Evolutionary conservation across 2,888 invertebrate species (phyloP), one percentile per base, ranked within the genome.

Genomic region (Lasioglossum zephyrum): DNA sequence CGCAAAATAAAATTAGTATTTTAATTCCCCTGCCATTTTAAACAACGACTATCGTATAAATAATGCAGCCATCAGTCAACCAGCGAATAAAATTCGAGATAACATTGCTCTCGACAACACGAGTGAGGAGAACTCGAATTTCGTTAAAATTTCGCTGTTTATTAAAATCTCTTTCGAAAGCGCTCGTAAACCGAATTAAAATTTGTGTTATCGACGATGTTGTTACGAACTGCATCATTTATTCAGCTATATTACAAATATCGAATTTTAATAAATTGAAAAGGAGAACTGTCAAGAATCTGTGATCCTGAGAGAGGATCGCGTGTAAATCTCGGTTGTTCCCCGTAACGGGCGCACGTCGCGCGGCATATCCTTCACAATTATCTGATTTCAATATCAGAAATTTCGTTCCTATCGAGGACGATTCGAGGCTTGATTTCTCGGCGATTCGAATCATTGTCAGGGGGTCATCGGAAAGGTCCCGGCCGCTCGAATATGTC

Each of bases 401-500:
- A 63, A 13, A 72, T 60, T 57, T 73, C 8, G 39, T 60, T 31
- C 39, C 39, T 31, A 63, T 73, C 47, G 31, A 11, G 53, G 49
- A 9, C 77, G 47, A 70, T 41, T 60, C 70, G 53, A 53, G 60
- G 53, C 77, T 82, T 76, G 70, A 41, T 44, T 63, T 57, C 73
- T 63, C 82, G 31, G 41, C 18, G 73, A 57, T 81, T 72, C 79
- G 79, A 73, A 79, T 73, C 60, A 70, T 85, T 60, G 72, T 85
- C 73, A 39, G 2, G 69, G 49, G 77, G 72, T 79, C 77, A 74
- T 57, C 82, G 70, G 8, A 73, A 74, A 70, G 77, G 72, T 78
- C 63, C 73, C 78, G 72, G n/a, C 69, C 63, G 36, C 75, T 44
- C 49, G 69, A 69, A 84, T 72, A 36, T 85, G 86, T 81, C 82